These are phyloP conservation scores for Balanococcus diminutus DNA, from an alignment of 2,888 invertebrate genomes.

Conservation along the genomic window DNA sequence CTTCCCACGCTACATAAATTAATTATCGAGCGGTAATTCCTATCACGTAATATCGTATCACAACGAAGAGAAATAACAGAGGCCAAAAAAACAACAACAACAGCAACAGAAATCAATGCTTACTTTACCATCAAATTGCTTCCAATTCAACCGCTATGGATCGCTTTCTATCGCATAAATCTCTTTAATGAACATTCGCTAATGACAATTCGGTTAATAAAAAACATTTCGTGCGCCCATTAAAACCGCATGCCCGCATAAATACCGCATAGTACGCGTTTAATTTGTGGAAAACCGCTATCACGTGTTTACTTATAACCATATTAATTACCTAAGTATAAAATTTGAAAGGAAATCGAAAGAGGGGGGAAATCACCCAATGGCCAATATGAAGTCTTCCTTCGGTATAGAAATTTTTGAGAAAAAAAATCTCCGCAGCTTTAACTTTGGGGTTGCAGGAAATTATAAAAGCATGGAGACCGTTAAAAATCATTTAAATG, in stretches of 20 bases:
- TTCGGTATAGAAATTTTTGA: not conserved
- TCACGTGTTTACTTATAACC: not conserved
- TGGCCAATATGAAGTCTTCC: not conserved
- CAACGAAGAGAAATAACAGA: not conserved
- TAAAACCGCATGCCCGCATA: not conserved
- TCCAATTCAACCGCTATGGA: not conserved
- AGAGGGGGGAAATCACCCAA: not conserved
- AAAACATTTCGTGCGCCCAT: not conserved
- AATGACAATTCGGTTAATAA: not conserved
- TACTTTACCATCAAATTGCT: not conserved
- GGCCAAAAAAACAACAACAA: not conserved
- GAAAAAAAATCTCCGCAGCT: too few relatives aligned
- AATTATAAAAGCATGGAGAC: not conserved
- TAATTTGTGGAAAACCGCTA: not conserved
- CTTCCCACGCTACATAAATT: conserved; percentile 18
- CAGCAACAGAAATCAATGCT: not conserved
- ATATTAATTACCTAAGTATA: not conserved
- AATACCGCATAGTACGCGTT: not conserved
- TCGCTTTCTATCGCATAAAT: conserved; percentile 17
- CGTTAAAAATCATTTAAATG: conserved; percentile 1
- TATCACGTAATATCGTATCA: not conserved
- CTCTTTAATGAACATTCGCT: conserved; percentile 22
- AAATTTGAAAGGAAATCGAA: not conserved
- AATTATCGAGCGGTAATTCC: not conserved
- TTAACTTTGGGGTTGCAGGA: not conserved